These are phyloP conservation scores for Protonibea diacanthus DNA, from an alignment of 2,797 vertebrate genomes.

Conservation along the genomic window DNA sequence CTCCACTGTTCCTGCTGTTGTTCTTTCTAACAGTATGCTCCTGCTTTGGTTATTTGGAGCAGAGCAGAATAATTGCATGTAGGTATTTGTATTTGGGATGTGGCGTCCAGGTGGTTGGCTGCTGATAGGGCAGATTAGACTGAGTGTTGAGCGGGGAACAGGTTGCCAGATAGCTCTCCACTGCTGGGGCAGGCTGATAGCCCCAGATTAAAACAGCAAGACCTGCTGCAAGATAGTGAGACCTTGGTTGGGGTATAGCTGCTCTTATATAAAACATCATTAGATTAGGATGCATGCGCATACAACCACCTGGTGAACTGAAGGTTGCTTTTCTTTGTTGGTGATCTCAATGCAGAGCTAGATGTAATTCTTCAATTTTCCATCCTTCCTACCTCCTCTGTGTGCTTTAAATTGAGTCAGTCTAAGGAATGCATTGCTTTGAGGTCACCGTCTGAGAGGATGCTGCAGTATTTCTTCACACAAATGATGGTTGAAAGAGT, in stretches of 20 bases:
- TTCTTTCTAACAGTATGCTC: neutral
- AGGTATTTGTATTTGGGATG: constrained; percentile 19
- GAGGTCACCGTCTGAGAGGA: neutral
- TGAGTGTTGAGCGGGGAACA: constrained; percentile 19
- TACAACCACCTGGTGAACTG: neutral
- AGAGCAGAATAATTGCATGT: constrained; percentile 26
- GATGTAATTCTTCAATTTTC: neutral
- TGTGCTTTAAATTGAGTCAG: constrained; percentile 1
- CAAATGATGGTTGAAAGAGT: neutral
- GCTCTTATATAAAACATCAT: constrained; percentile 19
- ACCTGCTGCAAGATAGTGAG: constrained; percentile 45
- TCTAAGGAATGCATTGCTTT: neutral
- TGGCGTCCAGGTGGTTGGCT: constrained; percentile 32
- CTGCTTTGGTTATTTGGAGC: constrained; percentile 15
- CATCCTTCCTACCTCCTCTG: neutral
- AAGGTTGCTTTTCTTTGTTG: neutral
- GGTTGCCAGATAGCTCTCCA: constrained; percentile 57
- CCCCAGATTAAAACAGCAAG: constrained; percentile 46
- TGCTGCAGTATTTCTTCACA: neutral
- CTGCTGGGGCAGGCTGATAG: constrained; percentile 42
- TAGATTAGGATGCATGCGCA: constrained; percentile 24
- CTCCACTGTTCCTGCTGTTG: neutral
- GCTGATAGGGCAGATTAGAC: constrained; percentile 57
- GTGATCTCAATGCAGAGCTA: neutral
- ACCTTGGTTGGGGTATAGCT: neutral